Evolutionary conservation across 2,797 vertebrate genomes (phyloP).

Genomic region (Pangasius larnaudii): DNA sequence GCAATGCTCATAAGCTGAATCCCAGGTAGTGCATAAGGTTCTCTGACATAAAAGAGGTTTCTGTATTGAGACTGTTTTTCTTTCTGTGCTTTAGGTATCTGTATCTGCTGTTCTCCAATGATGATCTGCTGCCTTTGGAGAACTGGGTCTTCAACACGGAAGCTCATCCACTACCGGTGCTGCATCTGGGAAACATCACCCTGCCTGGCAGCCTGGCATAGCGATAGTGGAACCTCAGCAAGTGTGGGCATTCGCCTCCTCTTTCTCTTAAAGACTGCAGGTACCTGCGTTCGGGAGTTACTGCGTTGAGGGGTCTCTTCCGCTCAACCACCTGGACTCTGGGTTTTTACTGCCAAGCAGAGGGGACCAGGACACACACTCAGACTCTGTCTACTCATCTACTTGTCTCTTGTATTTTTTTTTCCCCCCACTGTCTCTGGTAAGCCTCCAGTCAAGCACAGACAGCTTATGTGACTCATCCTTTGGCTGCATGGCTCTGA

Average conservation of each 20-base stretch:
- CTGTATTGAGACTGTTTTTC: background rate
- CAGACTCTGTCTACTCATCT: slow-evolving; percentile 44
- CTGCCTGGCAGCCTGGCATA: slow-evolving; percentile 89
- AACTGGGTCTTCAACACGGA: slow-evolving; percentile 99
- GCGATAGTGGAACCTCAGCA: slow-evolving; percentile 75
- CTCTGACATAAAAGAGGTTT: background rate
- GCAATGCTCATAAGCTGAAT: background rate
- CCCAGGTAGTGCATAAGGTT: background rate
- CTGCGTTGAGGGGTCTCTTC: slow-evolving; percentile 22
- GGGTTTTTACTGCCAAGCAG: slow-evolving; percentile 51
- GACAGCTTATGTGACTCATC: slow-evolving; percentile 57
- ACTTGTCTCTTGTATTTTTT: slow-evolving; percentile 51
- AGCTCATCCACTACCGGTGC: slow-evolving; percentile 94
- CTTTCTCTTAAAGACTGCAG: slow-evolving; percentile 56
- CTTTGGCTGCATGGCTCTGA: slow-evolving; percentile 50
- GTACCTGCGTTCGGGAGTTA: slow-evolving; percentile 43
- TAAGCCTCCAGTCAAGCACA: slow-evolving; percentile 44
- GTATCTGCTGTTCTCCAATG: slow-evolving; percentile 95
- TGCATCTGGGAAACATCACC: slow-evolving; percentile 93
- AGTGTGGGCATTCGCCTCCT: slow-evolving; percentile 34
- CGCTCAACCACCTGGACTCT: slow-evolving; percentile 52
- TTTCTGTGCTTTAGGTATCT: slow-evolving; percentile 83
- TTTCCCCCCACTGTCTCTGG: slow-evolving; percentile 25
- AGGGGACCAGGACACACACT: slow-evolving; percentile 46
- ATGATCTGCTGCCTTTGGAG: slow-evolving; percentile 94